Evolutionary conservation across 2,797 vertebrate species (phyloP).

Genomic region (Momotus momota): DNA sequence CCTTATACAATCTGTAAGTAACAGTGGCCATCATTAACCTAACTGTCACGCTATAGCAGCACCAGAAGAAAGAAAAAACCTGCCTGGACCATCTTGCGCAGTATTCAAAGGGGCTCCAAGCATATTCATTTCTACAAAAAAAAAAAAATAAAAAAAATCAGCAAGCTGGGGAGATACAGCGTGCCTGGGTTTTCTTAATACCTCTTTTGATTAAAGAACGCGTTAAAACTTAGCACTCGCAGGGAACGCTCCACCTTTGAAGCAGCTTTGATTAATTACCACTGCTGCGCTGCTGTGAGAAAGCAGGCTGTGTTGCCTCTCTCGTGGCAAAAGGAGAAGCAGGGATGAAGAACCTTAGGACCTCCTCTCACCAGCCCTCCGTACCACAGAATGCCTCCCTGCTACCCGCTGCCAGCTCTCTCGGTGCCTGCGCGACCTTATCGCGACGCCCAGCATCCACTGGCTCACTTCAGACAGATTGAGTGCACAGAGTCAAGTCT

Average conservation of each 20-base stretch:
- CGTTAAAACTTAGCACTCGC: not conserved
- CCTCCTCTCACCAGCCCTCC: not conserved
- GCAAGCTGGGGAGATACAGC: not conserved
- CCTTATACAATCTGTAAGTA: not conserved
- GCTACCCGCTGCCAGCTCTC: not conserved
- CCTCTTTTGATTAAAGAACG: not conserved
- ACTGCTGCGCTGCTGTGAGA: not conserved
- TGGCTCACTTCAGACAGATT: not conserved
- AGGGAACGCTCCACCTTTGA: not conserved
- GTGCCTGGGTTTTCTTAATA: accelerated
- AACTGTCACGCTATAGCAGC: not conserved
- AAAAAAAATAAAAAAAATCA: slow-evolving; percentile 20
- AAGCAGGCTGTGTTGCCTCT: not conserved
- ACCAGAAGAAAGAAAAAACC: not conserved
- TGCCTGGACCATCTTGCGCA: not conserved
- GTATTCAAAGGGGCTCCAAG: not conserved
- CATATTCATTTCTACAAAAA: not conserved
- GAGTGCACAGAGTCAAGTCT: not conserved
- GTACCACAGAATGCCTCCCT: accelerated
- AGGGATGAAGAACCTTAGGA: not conserved
- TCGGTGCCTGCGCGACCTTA: accelerated
- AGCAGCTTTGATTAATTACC: not conserved
- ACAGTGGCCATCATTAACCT: not conserved
- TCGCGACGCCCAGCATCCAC: accelerated
- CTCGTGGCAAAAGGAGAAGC: not conserved